Evolutionary conservation across 2,888 invertebrate genomes (phyloP).

Genomic region (Ypsolopha sequella): DNA sequence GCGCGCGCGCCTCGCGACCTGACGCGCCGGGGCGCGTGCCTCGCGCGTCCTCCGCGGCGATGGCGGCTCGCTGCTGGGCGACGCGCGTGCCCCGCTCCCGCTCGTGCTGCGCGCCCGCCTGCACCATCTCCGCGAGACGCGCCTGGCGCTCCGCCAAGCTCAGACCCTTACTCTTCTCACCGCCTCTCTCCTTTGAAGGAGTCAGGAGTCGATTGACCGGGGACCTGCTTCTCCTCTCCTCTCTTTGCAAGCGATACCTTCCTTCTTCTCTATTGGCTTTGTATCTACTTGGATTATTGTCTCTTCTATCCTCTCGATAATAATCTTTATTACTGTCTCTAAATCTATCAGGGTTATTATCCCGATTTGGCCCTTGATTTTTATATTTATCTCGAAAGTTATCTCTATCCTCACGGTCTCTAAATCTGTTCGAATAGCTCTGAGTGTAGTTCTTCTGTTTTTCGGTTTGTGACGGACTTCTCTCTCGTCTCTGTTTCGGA

Average conservation of each 20-base stretch:
- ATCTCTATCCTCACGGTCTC: neutral
- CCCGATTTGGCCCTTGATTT: too few relatives aligned
- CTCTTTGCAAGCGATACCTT: constrained; percentile 10
- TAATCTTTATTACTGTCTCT: neutral
- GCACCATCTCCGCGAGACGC: constrained; percentile 81
- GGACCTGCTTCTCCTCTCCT: neutral
- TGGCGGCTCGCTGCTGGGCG: constrained; percentile 73
- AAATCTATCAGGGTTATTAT: too few relatives aligned
- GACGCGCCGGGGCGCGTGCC: constrained; percentile 72
- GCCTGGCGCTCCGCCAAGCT: constrained; percentile 70
- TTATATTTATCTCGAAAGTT: too few relatives aligned
- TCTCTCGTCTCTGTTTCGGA: neutral
- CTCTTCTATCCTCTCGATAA: neutral
- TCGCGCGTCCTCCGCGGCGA: constrained; percentile 55
- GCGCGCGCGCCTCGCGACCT: constrained; percentile 72
- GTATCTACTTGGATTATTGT: neutral
- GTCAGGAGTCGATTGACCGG: neutral
- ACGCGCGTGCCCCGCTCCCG: constrained; percentile 75
- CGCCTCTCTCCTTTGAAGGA: neutral
- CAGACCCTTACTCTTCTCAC: constrained; percentile 12
- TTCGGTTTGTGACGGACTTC: too few relatives aligned
- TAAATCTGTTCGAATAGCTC: neutral
- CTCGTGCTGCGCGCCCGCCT: constrained; percentile 81
- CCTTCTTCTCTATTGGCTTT: constrained; percentile 14
- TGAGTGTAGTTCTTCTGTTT: too few relatives aligned